A percentile compares a stretch with the other conserved stretches of the same genome.
These are phyloP conservation scores for Xiphias gladius DNA, from an alignment of 2,113 vertebrate genomes.

Conservation along the genomic window DNA sequence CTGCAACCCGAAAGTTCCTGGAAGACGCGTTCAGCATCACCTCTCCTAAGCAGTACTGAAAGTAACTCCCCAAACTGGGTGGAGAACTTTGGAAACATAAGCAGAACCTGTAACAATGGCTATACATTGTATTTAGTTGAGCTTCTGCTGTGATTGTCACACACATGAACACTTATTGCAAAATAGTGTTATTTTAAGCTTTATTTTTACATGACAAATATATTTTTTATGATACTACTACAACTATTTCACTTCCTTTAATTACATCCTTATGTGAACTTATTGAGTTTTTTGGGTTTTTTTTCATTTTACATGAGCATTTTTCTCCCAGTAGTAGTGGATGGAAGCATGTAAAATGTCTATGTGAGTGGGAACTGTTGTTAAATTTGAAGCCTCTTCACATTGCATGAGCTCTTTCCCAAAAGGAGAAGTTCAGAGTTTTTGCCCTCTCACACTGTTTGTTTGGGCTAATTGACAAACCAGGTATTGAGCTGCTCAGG, in stretches of 20 bases:
- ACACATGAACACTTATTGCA: not conserved
- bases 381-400: constrained; percentile 19
- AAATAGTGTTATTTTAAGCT: no score
- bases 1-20: not conserved
- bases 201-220: no score
- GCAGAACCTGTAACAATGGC: not conserved
- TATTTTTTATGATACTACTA: no score
- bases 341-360: no score
- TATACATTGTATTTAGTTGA: not conserved
- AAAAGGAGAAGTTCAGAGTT: constrained; percentile 53
- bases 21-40: not conserved
- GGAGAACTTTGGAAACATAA: not conserved
- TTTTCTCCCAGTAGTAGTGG: not conserved
- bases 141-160: not conserved
- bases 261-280: not conserved
- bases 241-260: no score
- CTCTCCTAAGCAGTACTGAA: not conserved
- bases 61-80: not conserved
- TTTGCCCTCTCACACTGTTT: constrained; percentile 59
- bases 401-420: constrained; percentile 12
- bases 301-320: not conserved
- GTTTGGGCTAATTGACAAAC: constrained; percentile 76
- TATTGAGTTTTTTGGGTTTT: no score
- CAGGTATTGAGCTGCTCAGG: constrained; percentile 64
- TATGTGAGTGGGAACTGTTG: not conserved